phyloP scores from a whole-genome alignment of 2,888 invertebrate genomes.

The Eupithecia subumbrata region DNA sequence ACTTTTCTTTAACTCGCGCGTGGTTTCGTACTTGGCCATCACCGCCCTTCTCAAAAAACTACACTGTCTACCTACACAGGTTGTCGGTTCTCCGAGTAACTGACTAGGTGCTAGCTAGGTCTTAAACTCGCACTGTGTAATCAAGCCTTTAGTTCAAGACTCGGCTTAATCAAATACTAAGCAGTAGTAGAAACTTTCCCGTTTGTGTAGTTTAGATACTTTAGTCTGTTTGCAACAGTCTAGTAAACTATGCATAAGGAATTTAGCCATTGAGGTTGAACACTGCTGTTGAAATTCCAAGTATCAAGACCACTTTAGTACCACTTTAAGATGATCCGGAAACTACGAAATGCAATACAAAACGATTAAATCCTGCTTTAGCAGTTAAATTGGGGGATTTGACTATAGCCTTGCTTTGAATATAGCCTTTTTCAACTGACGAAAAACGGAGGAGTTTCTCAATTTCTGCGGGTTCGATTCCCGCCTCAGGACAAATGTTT shows the following conservation, averaged over 20 bases:
- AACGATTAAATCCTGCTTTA: no score
- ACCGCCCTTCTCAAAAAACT: no score
- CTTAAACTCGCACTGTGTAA: background rate
- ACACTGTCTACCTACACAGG: no score
- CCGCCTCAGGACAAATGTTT: no score
- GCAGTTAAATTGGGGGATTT: no score
- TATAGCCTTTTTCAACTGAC: no score
- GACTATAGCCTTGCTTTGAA: no score
- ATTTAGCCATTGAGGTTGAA: background rate
- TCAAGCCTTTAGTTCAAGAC: background rate
- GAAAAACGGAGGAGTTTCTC: no score
- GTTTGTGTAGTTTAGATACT: constrained; percentile 12
- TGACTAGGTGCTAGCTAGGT: background rate
- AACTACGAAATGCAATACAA: background rate
- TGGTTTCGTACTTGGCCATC: no score
- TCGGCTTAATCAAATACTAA: constrained; percentile 9
- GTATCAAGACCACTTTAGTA: background rate
- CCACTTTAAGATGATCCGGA: background rate
- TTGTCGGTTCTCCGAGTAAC: no score
- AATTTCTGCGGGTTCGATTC: no score
- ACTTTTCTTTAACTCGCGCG: no score
- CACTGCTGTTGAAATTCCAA: background rate
- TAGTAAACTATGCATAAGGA: constrained; percentile 1
- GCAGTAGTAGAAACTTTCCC: constrained; percentile 12
- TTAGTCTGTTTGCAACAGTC: constrained; percentile 11